Evolutionary conservation across 2,113 vertebrate genomes (phyloP).

Genomic region (Macrotus californicus): DNA sequence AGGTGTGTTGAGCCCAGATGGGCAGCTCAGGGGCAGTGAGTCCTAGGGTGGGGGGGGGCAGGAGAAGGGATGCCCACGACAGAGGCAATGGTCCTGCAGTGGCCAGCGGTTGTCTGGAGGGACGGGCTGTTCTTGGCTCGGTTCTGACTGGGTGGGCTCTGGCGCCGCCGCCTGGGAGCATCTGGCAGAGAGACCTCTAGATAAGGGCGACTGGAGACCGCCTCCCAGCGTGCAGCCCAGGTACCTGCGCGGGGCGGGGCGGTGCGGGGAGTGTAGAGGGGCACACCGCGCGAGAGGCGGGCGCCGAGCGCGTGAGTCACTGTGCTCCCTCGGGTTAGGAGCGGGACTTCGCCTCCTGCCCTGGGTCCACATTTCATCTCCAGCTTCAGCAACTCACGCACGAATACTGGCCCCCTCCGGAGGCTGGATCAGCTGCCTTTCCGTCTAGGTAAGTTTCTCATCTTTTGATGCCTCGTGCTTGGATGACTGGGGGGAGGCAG

Average conservation of each 20-base stretch:
- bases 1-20: not conserved
- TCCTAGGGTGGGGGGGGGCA: not conserved
- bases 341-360: constrained; percentile 35
- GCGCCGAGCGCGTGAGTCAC: constrained; percentile 53
- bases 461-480: constrained; percentile 21
- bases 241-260: constrained; percentile 42
- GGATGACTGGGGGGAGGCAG: not conserved
- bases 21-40: not conserved
- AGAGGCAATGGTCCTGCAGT: not conserved
- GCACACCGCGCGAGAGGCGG: not conserved
- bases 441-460: constrained; percentile 58
- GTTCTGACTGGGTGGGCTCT: not conserved
- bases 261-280: not conserved
- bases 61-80: not conserved
- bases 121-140: not conserved
- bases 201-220: not conserved
- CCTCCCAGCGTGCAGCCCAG: not conserved
- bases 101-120: not conserved
- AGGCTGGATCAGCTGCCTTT: not conserved
- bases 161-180: constrained; percentile 45
- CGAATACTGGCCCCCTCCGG: not conserved
- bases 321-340: constrained; percentile 29
- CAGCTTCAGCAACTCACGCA: not conserved
- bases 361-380: constrained; percentile 12
- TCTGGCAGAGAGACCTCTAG: not conserved